Conservation (phyloP, 2,888 invertebrate genomes). For the Pollenia griseotomentosa region DNA sequence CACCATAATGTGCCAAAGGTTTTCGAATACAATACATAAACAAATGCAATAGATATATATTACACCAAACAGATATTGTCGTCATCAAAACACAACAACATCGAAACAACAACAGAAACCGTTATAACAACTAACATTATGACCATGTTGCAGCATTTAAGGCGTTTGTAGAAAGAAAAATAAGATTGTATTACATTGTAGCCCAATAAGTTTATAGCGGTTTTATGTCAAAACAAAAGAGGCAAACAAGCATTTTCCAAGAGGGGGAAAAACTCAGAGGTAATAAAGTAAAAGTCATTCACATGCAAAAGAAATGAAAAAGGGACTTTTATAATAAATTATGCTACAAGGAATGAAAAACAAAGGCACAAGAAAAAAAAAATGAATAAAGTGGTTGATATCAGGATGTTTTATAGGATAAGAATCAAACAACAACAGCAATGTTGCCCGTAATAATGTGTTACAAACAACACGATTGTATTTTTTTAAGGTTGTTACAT, state of each 20-base stretch:
- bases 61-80: constrained; percentile 66
- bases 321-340: constrained; percentile 53
- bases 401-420: constrained; percentile 45
- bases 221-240: constrained; percentile 84
- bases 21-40: constrained; percentile 34
- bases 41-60: constrained; percentile 75
- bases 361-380: not conserved
- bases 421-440: constrained; percentile 48
- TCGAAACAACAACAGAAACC: constrained; percentile 2
- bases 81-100: constrained; percentile 33
- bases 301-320: constrained; percentile 32
- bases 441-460: constrained; percentile 58
- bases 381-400: constrained; percentile 61
- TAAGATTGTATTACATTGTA: constrained; percentile 73
- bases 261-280: constrained; percentile 19
- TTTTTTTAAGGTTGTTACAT: constrained; percentile 28
- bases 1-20: constrained; percentile 20
- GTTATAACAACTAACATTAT: constrained; percentile 23
- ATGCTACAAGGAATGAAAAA: constrained; percentile 38
- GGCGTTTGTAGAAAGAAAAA: constrained; percentile 40
- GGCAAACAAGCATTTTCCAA: constrained; percentile 75
- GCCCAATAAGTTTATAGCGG: constrained; percentile 83
- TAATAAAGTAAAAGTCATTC: constrained; percentile 67
- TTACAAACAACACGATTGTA: constrained; percentile 65
- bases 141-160: constrained; percentile 61